Evolutionary conservation across 2,888 invertebrate genomes (phyloP).

Genomic region (Drosophila aldrichi): DNA sequence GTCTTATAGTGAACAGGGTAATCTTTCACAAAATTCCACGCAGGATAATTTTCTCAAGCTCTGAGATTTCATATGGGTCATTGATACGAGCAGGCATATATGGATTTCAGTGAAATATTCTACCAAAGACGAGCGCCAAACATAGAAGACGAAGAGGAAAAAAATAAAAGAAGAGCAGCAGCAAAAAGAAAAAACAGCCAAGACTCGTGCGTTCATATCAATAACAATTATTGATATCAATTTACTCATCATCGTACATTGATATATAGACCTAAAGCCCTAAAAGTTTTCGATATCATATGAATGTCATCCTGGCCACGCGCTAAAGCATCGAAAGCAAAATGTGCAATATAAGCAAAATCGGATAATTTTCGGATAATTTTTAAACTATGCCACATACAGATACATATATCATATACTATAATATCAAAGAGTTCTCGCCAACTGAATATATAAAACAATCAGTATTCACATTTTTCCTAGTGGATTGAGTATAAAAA

Average conservation of each 20-base stretch:
- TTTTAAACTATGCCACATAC: background rate
- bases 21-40: conserved; percentile 7
- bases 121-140: conserved; percentile 9
- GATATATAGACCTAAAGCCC: conserved; percentile 57
- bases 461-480: too few relatives aligned
- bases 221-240: conserved; percentile 74
- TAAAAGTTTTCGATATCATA: conserved; percentile 56
- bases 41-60: conserved; percentile 4
- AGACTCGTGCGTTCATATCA: conserved; percentile 76
- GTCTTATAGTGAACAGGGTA: background rate
- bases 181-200: conserved; percentile 1
- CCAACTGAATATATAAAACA: too few relatives aligned
- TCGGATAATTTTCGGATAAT: background rate
- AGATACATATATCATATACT: background rate
- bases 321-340: conserved; percentile 12
- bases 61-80: conserved; percentile 57
- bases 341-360: background rate
- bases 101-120: conserved; percentile 31
- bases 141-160: background rate
- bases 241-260: conserved; percentile 51
- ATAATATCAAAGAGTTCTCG: too few relatives aligned
- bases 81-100: conserved; percentile 48
- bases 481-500: too few relatives aligned
- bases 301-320: conserved; percentile 32
- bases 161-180: background rate